Base-by-base conservation (phyloP, 2,888 invertebrate genomes). In the Cerceris rybyensis region DNA sequence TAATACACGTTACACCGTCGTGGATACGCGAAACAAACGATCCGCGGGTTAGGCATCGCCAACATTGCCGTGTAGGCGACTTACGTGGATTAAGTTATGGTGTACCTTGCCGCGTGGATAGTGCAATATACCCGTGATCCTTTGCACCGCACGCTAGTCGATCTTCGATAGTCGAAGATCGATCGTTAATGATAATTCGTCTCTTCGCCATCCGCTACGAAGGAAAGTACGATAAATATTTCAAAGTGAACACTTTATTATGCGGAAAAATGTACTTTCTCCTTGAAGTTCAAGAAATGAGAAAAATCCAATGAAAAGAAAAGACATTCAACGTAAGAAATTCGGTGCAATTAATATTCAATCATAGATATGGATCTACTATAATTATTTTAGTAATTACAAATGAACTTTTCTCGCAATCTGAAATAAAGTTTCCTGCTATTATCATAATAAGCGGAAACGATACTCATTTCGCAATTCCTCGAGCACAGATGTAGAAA, bases 11-110 rank as follows among this genome's bases (percentile, higher is more conserved):
- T 77, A 65, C 78, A 71, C 60, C 64, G 75, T 71, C 72, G 78
- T 63, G 75, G 70, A 81, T 82, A 87, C 78, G 85, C 79, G 84
- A 87, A 85, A 86, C 86, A 86, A 87, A 87, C 87, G 87, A 84
- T 71, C 75, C 76, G 71, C 75, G 73, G 65, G 73, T 71, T 65
- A 75, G 80, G 73, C 71, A 81, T 28, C 28, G 28, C 28, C 28
- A 64, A 67, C 82, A 74, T 78, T 66, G 71, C 67, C 70, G 86
- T 84, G 85, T 85, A 85, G 85, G 86, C 84, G 86, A 86, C 76
- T 74, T 75, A 82, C 79, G 77, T 80, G 85, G 85, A 88, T 87
- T 87, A 87, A 88, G 86, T 87, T 88, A 87, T 86, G 87, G 82
- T 78, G 87, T 86, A 82, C 78, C 84, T 83, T 81, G 81, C 78